A percentile compares a stretch with the other conserved stretches of the same genome.
Conservation (phyloP, 1,140 invertebrate genomes). For the Drosophila quadrilineata region DNA sequence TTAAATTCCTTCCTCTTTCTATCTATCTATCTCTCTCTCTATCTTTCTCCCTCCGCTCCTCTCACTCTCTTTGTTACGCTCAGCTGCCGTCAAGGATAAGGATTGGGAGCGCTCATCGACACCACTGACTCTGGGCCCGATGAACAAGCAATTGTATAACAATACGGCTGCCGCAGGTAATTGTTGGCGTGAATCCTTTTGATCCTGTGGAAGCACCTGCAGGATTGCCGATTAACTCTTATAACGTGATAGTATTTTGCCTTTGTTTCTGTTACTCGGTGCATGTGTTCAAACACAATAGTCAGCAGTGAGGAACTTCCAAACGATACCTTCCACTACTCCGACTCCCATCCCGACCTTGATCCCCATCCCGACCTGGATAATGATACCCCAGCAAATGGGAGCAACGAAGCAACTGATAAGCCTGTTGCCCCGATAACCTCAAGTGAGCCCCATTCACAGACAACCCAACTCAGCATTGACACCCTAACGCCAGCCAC, state of each 20-base stretch:
- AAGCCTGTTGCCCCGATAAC: background rate
- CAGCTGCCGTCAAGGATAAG: slow-evolving; percentile 18
- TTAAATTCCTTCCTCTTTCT: slow-evolving; percentile 48
- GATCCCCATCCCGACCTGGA: slow-evolving; percentile 11
- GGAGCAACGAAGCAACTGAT: slow-evolving; percentile 42
- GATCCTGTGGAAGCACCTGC: slow-evolving; percentile 8
- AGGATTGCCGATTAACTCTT: slow-evolving; percentile 55
- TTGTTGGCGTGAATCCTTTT: slow-evolving; percentile 19
- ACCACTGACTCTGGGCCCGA: slow-evolving; percentile 38
- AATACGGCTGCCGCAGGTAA: slow-evolving; percentile 65
- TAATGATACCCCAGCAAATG: slow-evolving; percentile 22
- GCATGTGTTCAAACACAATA: slow-evolving; percentile 73
- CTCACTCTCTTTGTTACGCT: slow-evolving; percentile 2
- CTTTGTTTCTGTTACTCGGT: slow-evolving; percentile 78
- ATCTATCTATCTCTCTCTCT: slow-evolving; percentile 13
- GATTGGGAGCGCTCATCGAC: slow-evolving; percentile 48
- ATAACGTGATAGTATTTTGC: slow-evolving; percentile 77
- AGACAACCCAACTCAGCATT: slow-evolving; percentile 34
- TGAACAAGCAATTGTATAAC: slow-evolving; percentile 30
- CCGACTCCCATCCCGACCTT: slow-evolving; percentile 1
- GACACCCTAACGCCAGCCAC: slow-evolving; percentile 72
- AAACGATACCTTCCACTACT: background rate
- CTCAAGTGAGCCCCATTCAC: background rate
- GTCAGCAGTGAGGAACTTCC: slow-evolving; percentile 38
- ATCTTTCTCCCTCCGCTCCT: slow-evolving; percentile 14